phyloP scores from a whole-genome alignment of 2,888 invertebrate genomes.

The Caenorhabditis sp. region DNA sequence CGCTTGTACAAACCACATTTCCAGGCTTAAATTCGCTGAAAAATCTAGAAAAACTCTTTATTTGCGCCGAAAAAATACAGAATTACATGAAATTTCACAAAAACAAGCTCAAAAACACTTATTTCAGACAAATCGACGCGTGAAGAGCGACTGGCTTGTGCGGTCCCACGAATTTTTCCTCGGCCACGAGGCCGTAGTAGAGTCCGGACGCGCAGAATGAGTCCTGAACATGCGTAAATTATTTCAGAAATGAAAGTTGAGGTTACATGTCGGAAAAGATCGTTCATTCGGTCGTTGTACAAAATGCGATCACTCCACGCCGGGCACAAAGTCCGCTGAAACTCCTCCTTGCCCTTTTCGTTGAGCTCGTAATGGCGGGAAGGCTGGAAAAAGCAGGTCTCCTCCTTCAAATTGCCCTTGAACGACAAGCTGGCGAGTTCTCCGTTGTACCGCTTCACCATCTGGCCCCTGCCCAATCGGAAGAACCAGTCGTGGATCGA shows the following conservation, averaged over 20 bases:
- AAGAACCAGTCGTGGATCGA: slow-evolving; percentile 74
- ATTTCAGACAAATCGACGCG: slow-evolving; percentile 69
- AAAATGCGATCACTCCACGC: slow-evolving; percentile 70
- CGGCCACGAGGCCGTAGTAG: slow-evolving; percentile 72
- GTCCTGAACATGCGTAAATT: slow-evolving; percentile 59
- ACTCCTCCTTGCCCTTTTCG: slow-evolving; percentile 66
- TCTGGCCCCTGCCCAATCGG: slow-evolving; percentile 69
- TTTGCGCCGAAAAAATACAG: slow-evolving; percentile 22
- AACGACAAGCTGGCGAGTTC: slow-evolving; percentile 67
- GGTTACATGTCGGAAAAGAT: slow-evolving; percentile 70
- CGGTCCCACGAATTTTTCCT: slow-evolving; percentile 66
- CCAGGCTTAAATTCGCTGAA: not conserved
- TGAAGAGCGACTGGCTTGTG: slow-evolving; percentile 70
- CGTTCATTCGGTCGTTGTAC: slow-evolving; percentile 67
- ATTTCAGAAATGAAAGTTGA: slow-evolving; percentile 11
- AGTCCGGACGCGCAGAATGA: slow-evolving; percentile 72
- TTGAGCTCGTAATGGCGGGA: slow-evolving; percentile 68
- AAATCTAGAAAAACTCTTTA: not conserved
- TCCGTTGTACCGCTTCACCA: slow-evolving; percentile 71
- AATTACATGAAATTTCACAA: not conserved
- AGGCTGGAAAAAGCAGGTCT: slow-evolving; percentile 71
- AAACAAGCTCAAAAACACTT: slow-evolving; percentile 8
- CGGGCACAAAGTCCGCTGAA: slow-evolving; percentile 67
- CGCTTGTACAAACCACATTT: too few species aligned
- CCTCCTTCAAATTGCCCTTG: slow-evolving; percentile 65